Evolutionary conservation across 2,797 vertebrate species (phyloP).

Genomic region (Orestias chungarensis): DNA sequence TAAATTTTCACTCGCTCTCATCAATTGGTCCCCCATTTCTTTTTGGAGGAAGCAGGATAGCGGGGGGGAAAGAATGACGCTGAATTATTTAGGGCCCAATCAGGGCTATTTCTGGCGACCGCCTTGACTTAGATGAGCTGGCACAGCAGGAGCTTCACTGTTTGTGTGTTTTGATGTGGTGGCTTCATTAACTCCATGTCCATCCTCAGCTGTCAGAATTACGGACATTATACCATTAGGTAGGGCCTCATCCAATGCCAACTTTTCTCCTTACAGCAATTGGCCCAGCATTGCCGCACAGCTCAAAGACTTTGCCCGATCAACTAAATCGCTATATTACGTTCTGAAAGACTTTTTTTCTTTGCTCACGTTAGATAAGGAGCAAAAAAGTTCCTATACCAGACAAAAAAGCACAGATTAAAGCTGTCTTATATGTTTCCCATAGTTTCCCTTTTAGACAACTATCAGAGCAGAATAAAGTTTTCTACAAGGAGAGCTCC

Average conservation of each 20-base stretch:
- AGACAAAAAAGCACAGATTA: constrained; percentile 30
- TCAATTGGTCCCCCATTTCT: constrained; percentile 71
- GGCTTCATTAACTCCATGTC: constrained; percentile 55
- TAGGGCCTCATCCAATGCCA: constrained; percentile 58
- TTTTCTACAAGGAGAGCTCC: constrained; percentile 9
- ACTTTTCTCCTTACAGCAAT: constrained; percentile 51
- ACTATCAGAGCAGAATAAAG: constrained; percentile 32
- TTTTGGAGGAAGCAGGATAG: constrained; percentile 47
- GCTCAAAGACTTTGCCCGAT: constrained; percentile 45
- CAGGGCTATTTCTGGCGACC: constrained; percentile 71
- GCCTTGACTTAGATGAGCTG: constrained; percentile 57
- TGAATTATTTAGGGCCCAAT: constrained; percentile 79
- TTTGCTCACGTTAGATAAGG: constrained; percentile 32
- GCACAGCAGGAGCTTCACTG: constrained; percentile 43
- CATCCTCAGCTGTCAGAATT: constrained; percentile 63
- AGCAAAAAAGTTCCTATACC: constrained; percentile 12
- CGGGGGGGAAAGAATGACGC: constrained; percentile 62
- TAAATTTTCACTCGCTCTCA: constrained; percentile 80
- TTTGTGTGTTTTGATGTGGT: constrained; percentile 71
- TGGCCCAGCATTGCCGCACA: constrained; percentile 30
- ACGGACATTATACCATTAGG: constrained; percentile 57
- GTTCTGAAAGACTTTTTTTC: constrained; percentile 24
- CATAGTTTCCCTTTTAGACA: constrained; percentile 31
- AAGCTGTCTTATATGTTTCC: constrained; percentile 17
- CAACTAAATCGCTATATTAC: constrained; percentile 46